Percentiles rank a stretch among this genome's conserved stretches.
Conservation (phyloP, 2,888 invertebrate species). For the Athetis lepigone region DNA sequence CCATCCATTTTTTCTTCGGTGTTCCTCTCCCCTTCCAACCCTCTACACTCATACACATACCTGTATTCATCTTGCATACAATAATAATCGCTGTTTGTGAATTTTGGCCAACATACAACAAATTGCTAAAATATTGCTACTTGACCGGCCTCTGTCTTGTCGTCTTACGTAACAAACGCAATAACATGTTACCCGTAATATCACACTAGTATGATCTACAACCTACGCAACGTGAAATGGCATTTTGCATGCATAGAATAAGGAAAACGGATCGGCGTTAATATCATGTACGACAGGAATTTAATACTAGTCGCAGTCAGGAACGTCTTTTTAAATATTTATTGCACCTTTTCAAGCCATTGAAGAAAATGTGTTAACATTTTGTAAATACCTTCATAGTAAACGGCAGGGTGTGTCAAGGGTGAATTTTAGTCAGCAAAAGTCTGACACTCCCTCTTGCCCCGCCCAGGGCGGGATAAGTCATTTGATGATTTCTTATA, state of each 20-base stretch:
- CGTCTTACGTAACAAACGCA: conserved; percentile 8
- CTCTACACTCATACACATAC: no score
- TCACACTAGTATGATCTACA: conserved; percentile 9
- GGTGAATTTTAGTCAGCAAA: no score
- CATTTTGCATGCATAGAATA: conserved; percentile 1
- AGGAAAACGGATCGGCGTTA: background rate
- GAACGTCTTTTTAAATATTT: conserved; percentile 24
- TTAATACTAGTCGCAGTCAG: conserved; percentile 41
- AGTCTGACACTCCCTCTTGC: no score
- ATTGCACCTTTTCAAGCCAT: conserved; percentile 6
- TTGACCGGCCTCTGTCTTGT: background rate
- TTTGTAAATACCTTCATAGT: background rate
- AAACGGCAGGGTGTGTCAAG: no score
- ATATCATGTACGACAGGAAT: conserved; percentile 24
- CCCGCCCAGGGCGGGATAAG: no score
- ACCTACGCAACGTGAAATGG: conserved; percentile 2
- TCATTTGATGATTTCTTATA: no score
- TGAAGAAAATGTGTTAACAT: background rate
- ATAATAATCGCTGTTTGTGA: no score
- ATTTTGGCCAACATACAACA: background rate
- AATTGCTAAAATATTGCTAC: no score
- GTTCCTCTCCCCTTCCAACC: no score
- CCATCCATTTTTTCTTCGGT: no score
- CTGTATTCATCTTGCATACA: no score
- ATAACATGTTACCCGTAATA: conserved; percentile 17